A percentile compares a stretch with the other conserved stretches of the same genome.
Conservation (phyloP, 2,113 vertebrate species). For the Cryptomyrus ogoouensis region DNA sequence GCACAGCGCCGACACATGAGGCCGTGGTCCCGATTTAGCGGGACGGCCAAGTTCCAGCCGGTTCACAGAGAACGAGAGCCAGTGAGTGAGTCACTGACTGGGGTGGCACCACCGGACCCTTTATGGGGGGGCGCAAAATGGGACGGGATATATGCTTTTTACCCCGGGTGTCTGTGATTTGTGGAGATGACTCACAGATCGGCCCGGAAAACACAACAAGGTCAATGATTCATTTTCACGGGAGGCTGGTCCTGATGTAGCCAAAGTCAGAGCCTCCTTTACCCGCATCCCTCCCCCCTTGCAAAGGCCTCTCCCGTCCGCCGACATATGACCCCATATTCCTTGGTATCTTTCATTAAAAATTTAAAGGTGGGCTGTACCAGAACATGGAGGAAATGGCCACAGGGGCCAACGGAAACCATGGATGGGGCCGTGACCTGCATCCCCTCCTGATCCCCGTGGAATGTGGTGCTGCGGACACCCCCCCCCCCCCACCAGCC, state of each 20-base stretch:
- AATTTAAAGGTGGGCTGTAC: neutral
- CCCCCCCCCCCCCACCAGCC: neutral
- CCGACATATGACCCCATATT: neutral
- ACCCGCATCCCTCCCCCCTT: neutral
- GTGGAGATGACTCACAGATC: constrained; percentile 1
- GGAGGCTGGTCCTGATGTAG: neutral
- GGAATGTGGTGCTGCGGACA: neutral
- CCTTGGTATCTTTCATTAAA: neutral
- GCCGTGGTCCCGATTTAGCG: neutral
- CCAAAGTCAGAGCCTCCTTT: neutral
- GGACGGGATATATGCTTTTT: neutral
- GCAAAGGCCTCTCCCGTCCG: neutral
- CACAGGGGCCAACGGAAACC: neutral
- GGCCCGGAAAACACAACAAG: neutral
- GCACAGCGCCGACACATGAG: neutral
- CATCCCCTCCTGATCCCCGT: neutral
- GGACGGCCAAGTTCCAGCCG: no score
- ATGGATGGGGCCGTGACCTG: neutral
- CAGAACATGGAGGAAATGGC: neutral
- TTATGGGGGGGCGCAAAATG: neutral
- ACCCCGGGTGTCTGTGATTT: neutral
- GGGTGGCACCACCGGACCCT: neutral
- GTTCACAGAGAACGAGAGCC: neutral
- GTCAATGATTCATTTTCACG: neutral
- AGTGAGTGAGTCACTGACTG: neutral